phyloP scores from a whole-genome alignment of 2,888 invertebrate genomes.

The Callosobruchus maculatus region DNA sequence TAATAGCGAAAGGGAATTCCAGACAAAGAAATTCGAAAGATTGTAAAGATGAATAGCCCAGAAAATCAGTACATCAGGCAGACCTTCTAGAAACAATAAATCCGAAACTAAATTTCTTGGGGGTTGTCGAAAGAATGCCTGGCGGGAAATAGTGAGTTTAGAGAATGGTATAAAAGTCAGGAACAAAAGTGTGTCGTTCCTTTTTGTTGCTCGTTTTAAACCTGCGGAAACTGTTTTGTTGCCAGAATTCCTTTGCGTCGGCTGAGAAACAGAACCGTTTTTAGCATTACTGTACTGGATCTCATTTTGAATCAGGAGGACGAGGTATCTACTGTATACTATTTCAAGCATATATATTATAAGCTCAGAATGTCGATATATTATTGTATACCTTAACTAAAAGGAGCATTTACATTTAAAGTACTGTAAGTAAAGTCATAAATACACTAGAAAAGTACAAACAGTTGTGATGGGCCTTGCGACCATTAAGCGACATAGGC shows the following conservation, averaged over 20 bases:
- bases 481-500: no score
- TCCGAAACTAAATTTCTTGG: conserved; percentile 28
- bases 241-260: neutral
- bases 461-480: no score
- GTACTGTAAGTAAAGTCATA: no score
- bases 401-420: no score
- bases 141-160: neutral
- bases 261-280: neutral
- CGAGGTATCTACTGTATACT: no score
- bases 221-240: conserved; percentile 3
- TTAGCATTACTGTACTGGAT: neutral
- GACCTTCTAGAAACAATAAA: conserved; percentile 41
- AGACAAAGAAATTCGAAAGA: conserved; percentile 7
- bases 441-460: no score
- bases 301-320: no score
- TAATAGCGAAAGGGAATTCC: neutral
- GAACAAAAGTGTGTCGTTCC: neutral
- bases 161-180: neutral
- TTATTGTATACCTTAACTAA: no score
- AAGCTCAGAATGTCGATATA: no score
- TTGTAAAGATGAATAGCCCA: conserved; percentile 37
- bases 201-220: conserved; percentile 12
- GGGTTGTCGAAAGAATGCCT: neutral
- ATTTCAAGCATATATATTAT: no score
- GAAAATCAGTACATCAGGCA: conserved; percentile 44